Evolutionary conservation across 1,140 invertebrate species (phyloP).

Genomic region (Agraylea sexmaculata): DNA sequence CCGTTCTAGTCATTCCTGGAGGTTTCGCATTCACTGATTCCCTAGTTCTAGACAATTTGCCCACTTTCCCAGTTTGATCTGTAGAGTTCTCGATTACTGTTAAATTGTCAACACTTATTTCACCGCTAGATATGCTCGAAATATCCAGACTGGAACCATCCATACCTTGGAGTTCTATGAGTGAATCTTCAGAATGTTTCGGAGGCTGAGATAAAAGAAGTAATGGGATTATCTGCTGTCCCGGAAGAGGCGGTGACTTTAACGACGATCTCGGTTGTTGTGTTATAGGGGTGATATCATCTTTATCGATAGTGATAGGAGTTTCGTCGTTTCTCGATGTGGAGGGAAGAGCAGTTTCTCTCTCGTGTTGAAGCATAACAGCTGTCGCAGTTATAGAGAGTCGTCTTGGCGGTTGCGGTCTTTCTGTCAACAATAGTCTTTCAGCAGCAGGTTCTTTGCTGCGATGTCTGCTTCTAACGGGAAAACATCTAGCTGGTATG

Average conservation of each 20-base stretch:
- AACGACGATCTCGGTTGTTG: too few relatives aligned
- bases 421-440: slow-evolving; percentile 30
- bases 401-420: slow-evolving; percentile 26
- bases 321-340: not conserved
- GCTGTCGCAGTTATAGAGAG: slow-evolving; percentile 18
- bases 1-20: slow-evolving; percentile 10
- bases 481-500: slow-evolving; percentile 28
- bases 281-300: not conserved
- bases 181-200: slow-evolving; percentile 24
- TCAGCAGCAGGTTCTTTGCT: slow-evolving; percentile 19
- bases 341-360: slow-evolving; percentile 5
- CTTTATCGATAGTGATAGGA: not conserved
- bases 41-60: slow-evolving; percentile 26
- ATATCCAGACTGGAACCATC: slow-evolving; percentile 29
- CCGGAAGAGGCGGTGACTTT: slow-evolving; percentile 4
- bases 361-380: slow-evolving; percentile 19
- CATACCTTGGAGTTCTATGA: slow-evolving; percentile 32
- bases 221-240: slow-evolving; percentile 12
- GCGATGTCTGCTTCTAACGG: slow-evolving; percentile 7
- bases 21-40: slow-evolving; percentile 23
- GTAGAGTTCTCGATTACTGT: slow-evolving; percentile 23
- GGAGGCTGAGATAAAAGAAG: slow-evolving; percentile 15
- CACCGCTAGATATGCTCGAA: slow-evolving; percentile 31
- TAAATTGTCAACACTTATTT: slow-evolving; percentile 21
- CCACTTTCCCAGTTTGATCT: too few relatives aligned